Evolutionary conservation across 1,140 invertebrate species (phyloP), one percentile per base, ranked within the genome.

Genomic region (Nebria ingens): DNA sequence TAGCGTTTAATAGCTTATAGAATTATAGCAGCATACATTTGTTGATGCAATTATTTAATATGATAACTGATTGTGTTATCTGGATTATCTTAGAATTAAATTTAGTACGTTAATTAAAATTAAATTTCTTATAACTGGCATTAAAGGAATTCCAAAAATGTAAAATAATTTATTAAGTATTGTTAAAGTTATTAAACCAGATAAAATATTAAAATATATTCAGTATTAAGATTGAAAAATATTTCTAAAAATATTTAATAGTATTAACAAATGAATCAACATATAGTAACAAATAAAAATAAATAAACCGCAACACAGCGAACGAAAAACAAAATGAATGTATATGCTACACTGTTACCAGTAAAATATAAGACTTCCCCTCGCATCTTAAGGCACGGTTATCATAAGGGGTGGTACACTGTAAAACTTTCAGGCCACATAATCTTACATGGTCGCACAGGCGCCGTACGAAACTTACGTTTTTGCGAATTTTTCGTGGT

Each of bases 291-390:
- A 29, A 29, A 29, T 29, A 29, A 29, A 6, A 29, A 29, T 29
- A 29, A 17, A 45, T 12, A 34, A 9, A 34, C 25, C 25, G n/a
- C 25, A 34, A 34, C 6, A 34, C n/a, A 34, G 25, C 25, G 25
- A 4, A 45, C 15, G 4, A 45, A 12, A 45, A 12, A 45, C 15
- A 45, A 45, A 4, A 29, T 29, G 13, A 6, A 29, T 6, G 13
- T 6, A 29, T 29, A 29, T 29, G 25, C 6, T 45, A 45, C 40
- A 45, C 40, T 45, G 40, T 45, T 45, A 45, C 40, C 40, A 17
- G 17, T 12, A 45, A 45, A 45, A 9, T 45, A 29, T 3, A 9
- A 45, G 40, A 9, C n/a, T 9, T 11, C 17, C 40, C 40, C 3
- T 45, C 6, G 6, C n/a, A n/a, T 45, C 40, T 45, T 17, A 45